Evolutionary conservation across 2,888 invertebrate species (phyloP).

Genomic region (Diarsia brunnea): DNA sequence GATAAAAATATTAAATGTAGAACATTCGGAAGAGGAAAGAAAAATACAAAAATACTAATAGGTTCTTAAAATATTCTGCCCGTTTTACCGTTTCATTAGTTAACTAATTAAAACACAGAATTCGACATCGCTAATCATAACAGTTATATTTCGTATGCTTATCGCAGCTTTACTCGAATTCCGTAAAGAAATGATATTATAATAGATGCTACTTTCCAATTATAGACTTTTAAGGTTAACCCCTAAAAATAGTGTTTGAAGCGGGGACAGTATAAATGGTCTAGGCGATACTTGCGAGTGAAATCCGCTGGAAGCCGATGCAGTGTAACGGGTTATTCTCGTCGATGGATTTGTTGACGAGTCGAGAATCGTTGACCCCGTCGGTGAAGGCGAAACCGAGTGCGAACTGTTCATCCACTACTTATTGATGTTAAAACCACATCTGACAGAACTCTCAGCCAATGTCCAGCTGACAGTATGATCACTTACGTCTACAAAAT

Average conservation of each 20-base stretch:
- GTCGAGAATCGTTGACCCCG: conserved; percentile 89
- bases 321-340: conserved; percentile 90
- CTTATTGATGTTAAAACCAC: conserved; percentile 61
- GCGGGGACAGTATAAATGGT: conserved; percentile 76
- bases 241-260: conserved; percentile 71
- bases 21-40: conserved; percentile 36
- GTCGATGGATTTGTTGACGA: conserved; percentile 90
- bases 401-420: conserved; percentile 80
- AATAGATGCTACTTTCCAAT: conserved; percentile 20
- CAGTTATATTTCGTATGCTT: conserved; percentile 28
- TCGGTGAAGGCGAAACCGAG: conserved; percentile 81
- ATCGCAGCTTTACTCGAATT: conserved; percentile 7
- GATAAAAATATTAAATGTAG: conserved; percentile 13
- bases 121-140: conserved; percentile 26
- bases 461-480: conserved; percentile 16
- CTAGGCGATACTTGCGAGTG: conserved; percentile 82
- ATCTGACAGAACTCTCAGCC: conserved; percentile 47
- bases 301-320: conserved; percentile 86
- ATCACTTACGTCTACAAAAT: conserved; percentile 13
- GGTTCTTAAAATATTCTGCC: conserved; percentile 21
- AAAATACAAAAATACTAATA: conserved; percentile 22
- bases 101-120: conserved; percentile 27
- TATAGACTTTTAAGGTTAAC: conserved; percentile 62
- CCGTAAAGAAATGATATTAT: conserved; percentile 7
- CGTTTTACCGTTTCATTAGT: conserved; percentile 37